Conservation (phyloP, 2,113 vertebrate genomes). For the Anser brachyrhynchus region DNA sequence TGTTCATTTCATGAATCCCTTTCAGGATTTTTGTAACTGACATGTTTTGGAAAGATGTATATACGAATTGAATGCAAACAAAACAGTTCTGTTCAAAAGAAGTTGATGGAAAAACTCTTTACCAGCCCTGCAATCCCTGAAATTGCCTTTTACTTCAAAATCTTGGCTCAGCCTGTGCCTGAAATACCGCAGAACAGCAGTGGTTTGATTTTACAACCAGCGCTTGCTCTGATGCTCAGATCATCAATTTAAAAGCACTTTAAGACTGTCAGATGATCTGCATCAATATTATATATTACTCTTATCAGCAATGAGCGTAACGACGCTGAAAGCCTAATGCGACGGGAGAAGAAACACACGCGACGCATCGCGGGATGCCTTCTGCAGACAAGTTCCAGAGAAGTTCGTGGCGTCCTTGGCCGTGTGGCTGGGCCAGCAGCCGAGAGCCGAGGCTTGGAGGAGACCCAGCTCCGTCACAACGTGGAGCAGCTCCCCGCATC, state of each 20-base stretch:
- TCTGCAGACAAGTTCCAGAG: neutral
- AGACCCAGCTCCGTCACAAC: neutral
- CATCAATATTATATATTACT: neutral
- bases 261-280: constrained; percentile 1
- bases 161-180: neutral
- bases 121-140: neutral
- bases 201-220: neutral
- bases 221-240: constrained; percentile 2
- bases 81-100: neutral
- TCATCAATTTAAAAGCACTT: constrained; percentile 25
- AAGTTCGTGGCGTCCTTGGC: neutral
- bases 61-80: neutral
- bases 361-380: neutral
- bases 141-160: neutral
- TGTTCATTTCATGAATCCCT: neutral
- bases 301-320: neutral
- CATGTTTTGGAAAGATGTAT: neutral
- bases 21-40: neutral
- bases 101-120: neutral
- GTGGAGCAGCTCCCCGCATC: neutral
- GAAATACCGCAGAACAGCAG: neutral
- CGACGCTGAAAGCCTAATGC: accelerated
- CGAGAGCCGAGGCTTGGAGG: neutral
- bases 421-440: neutral
- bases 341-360: accelerated